Evolutionary conservation across 2,888 invertebrate genomes (phyloP).

Genomic region (Clunio marinus): DNA sequence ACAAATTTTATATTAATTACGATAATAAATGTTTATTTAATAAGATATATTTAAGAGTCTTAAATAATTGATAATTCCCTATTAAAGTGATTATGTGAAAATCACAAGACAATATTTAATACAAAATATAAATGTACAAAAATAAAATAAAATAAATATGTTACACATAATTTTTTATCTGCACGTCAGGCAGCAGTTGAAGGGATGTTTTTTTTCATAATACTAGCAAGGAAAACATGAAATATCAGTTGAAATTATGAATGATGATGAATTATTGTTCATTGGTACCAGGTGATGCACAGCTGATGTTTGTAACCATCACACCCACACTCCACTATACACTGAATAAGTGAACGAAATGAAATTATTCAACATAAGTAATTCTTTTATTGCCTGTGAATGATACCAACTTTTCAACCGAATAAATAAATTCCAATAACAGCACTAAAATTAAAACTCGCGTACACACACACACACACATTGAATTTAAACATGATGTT

Average conservation of each 20-base stretch:
- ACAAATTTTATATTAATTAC: no score
- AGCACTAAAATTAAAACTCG: neutral
- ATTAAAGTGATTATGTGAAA: neutral
- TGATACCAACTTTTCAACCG: constrained; percentile 36
- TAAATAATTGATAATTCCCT: no score
- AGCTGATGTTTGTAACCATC: no score
- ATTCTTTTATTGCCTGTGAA: constrained; percentile 33
- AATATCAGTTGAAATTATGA: constrained; percentile 27
- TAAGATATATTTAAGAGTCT: no score
- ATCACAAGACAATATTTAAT: neutral
- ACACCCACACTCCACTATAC: constrained; percentile 1
- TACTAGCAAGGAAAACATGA: neutral
- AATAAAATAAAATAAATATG: constrained; percentile 35
- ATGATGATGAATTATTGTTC: constrained; percentile 36
- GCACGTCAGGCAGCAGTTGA: neutral
- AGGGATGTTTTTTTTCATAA: constrained; percentile 7
- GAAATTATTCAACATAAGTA: constrained; percentile 19
- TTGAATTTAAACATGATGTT: constrained; percentile 34
- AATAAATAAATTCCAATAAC: neutral
- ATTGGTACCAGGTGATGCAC: constrained; percentile 35
- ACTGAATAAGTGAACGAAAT: constrained; percentile 2
- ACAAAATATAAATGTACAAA: neutral
- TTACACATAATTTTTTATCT: constrained; percentile 34
- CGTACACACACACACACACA: neutral
- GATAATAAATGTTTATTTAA: no score